A percentile compares a stretch with the other conserved stretches of the same genome.
phyloP scores from a whole-genome alignment of 2,797 vertebrate species.

The Tokudaia tokunoshimensis region DNA sequence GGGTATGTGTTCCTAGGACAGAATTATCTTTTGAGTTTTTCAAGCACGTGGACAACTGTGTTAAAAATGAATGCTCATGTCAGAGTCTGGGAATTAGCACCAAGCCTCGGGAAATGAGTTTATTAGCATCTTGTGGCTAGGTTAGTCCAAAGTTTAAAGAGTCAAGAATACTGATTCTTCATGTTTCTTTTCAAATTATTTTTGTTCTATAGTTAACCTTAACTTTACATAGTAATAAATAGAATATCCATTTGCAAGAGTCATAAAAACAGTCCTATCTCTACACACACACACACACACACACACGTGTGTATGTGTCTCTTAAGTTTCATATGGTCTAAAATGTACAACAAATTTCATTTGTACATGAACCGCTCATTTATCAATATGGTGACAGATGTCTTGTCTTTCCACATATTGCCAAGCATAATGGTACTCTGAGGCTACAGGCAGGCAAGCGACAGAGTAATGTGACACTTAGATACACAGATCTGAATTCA shows the following conservation, averaged over 20 bases:
- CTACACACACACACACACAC: neutral
- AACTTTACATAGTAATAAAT: neutral
- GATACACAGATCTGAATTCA: neutral
- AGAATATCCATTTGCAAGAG: neutral
- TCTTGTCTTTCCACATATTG: neutral
- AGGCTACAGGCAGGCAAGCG: neutral
- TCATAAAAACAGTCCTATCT: neutral
- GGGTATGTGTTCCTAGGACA: neutral
- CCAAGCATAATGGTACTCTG: neutral
- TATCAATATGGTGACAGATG: neutral
- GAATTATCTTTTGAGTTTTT: neutral
- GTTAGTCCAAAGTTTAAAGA: neutral
- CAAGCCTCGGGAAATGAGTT: neutral
- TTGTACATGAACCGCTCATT: neutral
- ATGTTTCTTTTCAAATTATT: conserved; percentile 2
- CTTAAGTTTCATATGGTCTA: neutral
- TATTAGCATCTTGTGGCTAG: neutral
- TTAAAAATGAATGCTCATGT: neutral
- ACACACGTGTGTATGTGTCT: neutral
- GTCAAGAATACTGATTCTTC: conserved; percentile 18
- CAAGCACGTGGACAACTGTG: neutral
- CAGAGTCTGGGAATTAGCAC: neutral
- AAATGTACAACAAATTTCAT: neutral
- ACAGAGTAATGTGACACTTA: neutral
- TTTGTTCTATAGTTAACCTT: neutral